phyloP scores from a whole-genome alignment of 2,888 invertebrate species.

The Scaeva pyrastri region DNA sequence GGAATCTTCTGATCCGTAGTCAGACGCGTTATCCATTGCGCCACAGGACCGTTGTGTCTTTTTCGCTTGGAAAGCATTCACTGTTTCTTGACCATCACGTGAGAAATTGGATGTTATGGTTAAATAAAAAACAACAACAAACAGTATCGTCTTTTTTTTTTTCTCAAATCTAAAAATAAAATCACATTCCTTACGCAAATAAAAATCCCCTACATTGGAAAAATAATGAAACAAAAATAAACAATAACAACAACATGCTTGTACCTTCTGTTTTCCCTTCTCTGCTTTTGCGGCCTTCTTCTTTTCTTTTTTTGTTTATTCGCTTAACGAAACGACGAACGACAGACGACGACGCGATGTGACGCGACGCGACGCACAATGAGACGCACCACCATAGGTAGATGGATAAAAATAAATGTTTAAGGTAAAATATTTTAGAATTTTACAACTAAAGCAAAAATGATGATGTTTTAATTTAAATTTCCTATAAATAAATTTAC shows the following conservation, averaged over 20 bases:
- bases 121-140: neutral
- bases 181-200: neutral
- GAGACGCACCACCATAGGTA: neutral
- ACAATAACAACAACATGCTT: neutral
- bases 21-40: slow-evolving; percentile 85
- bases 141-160: slow-evolving; percentile 7
- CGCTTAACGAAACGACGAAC: neutral
- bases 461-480: slow-evolving; percentile 6
- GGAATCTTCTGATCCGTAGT: slow-evolving; percentile 85
- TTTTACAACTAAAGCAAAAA: slow-evolving; percentile 19
- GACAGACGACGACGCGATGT: neutral
- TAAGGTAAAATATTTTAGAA: slow-evolving; percentile 9
- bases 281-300: neutral
- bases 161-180: slow-evolving; percentile 35
- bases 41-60: slow-evolving; percentile 82
- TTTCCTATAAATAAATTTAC: slow-evolving; percentile 33
- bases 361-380: neutral
- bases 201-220: neutral
- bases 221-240: neutral
- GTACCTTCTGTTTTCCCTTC: neutral
- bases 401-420: slow-evolving; percentile 23
- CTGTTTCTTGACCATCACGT: slow-evolving; percentile 43
- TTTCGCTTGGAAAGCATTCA: neutral
- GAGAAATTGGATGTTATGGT: too few relatives aligned
- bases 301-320: neutral